Conservation (phyloP, 2,113 vertebrate species). For the Apodemus speciosus region DNA sequence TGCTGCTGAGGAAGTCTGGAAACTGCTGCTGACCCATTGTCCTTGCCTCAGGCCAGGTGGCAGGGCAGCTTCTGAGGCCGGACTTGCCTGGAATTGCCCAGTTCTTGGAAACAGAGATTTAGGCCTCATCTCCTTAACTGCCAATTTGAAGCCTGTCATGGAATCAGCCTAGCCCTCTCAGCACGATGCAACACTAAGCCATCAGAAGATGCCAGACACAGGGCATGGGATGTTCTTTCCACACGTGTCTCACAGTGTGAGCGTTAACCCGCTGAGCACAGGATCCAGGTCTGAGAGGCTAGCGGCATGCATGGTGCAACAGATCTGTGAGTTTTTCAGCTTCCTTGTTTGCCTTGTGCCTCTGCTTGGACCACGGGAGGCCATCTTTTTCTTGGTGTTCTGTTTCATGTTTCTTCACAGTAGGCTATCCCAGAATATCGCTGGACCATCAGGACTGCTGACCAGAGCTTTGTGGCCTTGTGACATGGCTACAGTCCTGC, state of each 20-base stretch:
- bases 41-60: too few species aligned
- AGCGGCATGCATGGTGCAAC: background rate
- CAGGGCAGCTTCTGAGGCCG: too few species aligned
- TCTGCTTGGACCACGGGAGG: background rate
- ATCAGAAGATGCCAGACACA: background rate
- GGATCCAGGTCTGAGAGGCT: background rate
- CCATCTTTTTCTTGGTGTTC: background rate
- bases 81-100: too few species aligned
- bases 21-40: too few species aligned
- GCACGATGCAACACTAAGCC: background rate
- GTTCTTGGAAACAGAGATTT: too few species aligned
- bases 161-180: too few species aligned
- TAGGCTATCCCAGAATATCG: background rate
- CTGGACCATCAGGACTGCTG: background rate
- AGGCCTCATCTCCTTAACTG: too few species aligned
- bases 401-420: constrained; percentile 30
- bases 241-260: background rate
- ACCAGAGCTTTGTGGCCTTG: background rate
- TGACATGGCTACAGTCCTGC: background rate
- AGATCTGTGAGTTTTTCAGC: background rate
- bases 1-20: too few species aligned
- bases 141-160: too few species aligned
- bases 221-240: background rate
- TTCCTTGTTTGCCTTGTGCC: background rate
- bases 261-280: background rate